These are phyloP conservation scores for Tetropium fuscum DNA, from an alignment of 2,888 invertebrate genomes.

Conservation along the genomic window DNA sequence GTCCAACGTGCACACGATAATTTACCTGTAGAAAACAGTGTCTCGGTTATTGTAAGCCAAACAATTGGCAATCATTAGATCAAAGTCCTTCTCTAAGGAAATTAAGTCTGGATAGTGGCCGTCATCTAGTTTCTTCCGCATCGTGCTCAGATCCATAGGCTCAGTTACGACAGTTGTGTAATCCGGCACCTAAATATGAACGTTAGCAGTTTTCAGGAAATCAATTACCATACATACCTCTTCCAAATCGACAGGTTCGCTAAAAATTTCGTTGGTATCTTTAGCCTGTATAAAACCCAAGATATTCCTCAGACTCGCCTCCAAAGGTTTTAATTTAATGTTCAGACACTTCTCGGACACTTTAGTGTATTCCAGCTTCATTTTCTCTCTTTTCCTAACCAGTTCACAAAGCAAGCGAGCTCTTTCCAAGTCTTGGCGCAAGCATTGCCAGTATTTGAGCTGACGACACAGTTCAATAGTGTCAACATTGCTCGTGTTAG, in stretches of 20 bases:
- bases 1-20: not conserved
- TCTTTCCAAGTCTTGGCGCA: conserved; percentile 94
- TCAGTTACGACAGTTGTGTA: conserved; percentile 86
- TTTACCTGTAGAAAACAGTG: conserved; percentile 87
- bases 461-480: conserved; percentile 85
- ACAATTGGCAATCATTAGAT: conserved; percentile 97
- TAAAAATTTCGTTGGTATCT: conserved; percentile 90
- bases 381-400: conserved; percentile 94
- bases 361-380: conserved; percentile 89
- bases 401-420: conserved; percentile 91
- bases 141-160: conserved; percentile 92
- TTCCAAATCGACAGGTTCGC: conserved; percentile 90
- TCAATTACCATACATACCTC: conserved; percentile 70
- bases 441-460: conserved; percentile 92
- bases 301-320: conserved; percentile 81
- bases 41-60: conserved; percentile 95
- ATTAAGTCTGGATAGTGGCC: conserved; percentile 78
- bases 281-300: conserved; percentile 81
- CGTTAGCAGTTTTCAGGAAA: not conserved
- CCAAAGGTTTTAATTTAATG: conserved; percentile 85
- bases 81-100: conserved; percentile 89
- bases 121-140: conserved; percentile 81
- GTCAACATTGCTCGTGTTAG: conserved; percentile 66
- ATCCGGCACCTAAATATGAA: conserved; percentile 78
- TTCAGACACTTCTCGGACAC: conserved; percentile 84